These are phyloP conservation scores for Odocoileus hemionus DNA, from an alignment of 2,113 vertebrate species.

Conservation along the genomic window DNA sequence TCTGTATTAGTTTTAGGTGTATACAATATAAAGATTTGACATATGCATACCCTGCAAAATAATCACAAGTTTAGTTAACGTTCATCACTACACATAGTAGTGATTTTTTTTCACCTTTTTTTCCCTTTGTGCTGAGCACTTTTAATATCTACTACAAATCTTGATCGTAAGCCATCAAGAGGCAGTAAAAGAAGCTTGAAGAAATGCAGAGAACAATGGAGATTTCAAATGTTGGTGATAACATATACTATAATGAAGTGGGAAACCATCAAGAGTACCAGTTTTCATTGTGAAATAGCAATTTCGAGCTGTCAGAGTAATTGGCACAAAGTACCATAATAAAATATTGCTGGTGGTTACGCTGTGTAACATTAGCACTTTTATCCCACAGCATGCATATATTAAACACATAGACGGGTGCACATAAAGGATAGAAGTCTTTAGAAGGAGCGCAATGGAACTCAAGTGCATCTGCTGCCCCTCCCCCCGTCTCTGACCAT, in stretches of 20 bases:
- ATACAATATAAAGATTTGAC: neutral
- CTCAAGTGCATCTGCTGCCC: too few species aligned
- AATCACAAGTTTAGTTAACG: neutral
- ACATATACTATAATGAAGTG: neutral
- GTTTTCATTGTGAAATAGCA: neutral
- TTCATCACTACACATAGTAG: too few species aligned
- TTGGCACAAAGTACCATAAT: fast-evolving
- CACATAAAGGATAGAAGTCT: neutral
- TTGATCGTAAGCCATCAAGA: neutral
- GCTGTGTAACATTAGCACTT: fast-evolving
- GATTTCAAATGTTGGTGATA: neutral
- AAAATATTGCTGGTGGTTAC: neutral
- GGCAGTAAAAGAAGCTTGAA: neutral
- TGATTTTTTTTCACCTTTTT: neutral
- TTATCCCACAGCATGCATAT: fast-evolving
- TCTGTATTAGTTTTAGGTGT: neutral
- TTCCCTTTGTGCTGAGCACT: neutral
- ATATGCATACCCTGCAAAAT: neutral
- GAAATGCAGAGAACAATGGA: neutral
- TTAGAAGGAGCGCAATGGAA: neutral
- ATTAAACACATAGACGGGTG: fast-evolving
- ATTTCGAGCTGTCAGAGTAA: neutral
- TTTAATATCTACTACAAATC: neutral
- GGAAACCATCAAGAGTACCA: fast-evolving
- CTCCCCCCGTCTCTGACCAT: neutral